Conservation (phyloP, 2,888 invertebrate species). For the Cerastis leucographa region DNA sequence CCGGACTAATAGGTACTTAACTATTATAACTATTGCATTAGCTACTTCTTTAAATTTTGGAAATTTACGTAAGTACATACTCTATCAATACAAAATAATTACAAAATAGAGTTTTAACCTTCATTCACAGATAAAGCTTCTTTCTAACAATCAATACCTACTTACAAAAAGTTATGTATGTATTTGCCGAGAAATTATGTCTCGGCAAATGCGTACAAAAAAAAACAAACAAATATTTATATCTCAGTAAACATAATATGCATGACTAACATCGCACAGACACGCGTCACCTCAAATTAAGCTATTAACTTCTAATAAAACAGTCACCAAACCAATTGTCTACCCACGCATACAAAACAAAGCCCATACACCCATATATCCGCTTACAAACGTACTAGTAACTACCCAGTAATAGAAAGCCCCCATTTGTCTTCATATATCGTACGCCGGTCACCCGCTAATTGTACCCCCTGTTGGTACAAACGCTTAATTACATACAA, state of each 20-base stretch:
- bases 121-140: not conserved
- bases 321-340: constrained; percentile 41
- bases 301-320: constrained; percentile 34
- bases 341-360: constrained; percentile 36
- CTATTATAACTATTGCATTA: not conserved
- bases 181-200: not conserved
- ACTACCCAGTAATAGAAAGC: constrained; percentile 64
- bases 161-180: not conserved
- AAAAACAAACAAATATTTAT: not conserved
- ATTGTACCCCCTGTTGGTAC: constrained; percentile 35
- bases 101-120: not conserved
- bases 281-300: constrained; percentile 44
- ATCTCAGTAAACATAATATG: not conserved
- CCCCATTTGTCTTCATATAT: constrained; percentile 57
- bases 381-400: constrained; percentile 6
- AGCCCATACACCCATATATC: constrained; percentile 27
- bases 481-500: constrained; percentile 62
- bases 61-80: not conserved
- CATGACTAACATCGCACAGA: not conserved
- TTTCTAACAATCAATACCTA: not conserved
- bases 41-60: not conserved
- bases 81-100: not conserved
- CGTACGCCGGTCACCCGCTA: constrained; percentile 53
- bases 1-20: not conserved
- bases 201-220: not conserved